Percentiles rank a stretch among this genome's conserved stretches.
phyloP scores from a whole-genome alignment of 1,140 invertebrate species.

The Sogatella furcifera region DNA sequence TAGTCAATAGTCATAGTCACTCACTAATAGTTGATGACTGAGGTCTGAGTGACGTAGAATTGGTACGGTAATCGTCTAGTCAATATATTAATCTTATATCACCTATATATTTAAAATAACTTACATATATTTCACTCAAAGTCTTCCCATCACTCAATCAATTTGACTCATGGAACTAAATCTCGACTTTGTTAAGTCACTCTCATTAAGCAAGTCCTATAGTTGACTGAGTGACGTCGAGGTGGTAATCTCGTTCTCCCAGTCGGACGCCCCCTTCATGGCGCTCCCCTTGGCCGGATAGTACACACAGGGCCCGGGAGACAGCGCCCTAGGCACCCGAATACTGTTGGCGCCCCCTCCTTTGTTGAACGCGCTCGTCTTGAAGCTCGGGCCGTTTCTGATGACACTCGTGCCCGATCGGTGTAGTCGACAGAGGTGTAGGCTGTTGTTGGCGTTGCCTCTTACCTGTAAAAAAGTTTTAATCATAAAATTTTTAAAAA shows the following conservation, averaged over 20 bases:
- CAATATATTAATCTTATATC: too few relatives aligned
- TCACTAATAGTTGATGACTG: too few relatives aligned
- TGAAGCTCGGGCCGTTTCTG: slow-evolving; percentile 31
- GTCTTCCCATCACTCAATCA: too few relatives aligned
- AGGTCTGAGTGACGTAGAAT: too few relatives aligned
- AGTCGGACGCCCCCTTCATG: neutral
- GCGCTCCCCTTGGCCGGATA: slow-evolving; percentile 36
- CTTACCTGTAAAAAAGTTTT: too few relatives aligned
- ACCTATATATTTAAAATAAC: too few relatives aligned
- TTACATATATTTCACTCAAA: too few relatives aligned
- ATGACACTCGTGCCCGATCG: slow-evolving; percentile 46
- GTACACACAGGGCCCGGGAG: slow-evolving; percentile 53
- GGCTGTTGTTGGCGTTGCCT: slow-evolving; percentile 1
- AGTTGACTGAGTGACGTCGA: slow-evolving; percentile 18
- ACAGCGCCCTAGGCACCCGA: slow-evolving; percentile 34
- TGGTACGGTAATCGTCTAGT: too few relatives aligned
- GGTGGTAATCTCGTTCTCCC: slow-evolving; percentile 9
- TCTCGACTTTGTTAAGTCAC: too few relatives aligned
- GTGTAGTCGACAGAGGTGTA: slow-evolving; percentile 34
- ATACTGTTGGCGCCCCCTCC: slow-evolving; percentile 28
- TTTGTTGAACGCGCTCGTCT: slow-evolving; percentile 8
- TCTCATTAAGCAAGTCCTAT: neutral
- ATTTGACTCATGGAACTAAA: too few relatives aligned
- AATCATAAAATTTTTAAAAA: too few relatives aligned
- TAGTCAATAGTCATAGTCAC: too few relatives aligned